Percentiles rank a stretch among this genome's conserved stretches.
Evolutionary conservation across 2,888 invertebrate species (phyloP).

Genomic region (Apotomis betuletana): DNA sequence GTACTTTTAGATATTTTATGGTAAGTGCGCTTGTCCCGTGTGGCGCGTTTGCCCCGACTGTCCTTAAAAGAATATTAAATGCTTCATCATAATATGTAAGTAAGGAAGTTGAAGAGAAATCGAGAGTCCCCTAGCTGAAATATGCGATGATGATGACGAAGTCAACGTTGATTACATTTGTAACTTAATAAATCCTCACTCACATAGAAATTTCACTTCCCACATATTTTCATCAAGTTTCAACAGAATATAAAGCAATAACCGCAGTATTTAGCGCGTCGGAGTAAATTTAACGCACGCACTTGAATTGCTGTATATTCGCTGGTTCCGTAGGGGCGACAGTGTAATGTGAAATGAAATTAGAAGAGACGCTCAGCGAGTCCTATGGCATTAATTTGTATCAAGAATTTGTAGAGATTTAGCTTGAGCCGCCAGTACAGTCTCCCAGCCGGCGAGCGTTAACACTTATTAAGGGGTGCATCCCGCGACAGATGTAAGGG

Average conservation of each 20-base stretch:
- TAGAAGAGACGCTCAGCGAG: conserved; percentile 72
- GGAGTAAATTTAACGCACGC: conserved; percentile 52
- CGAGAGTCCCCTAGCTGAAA: too few relatives aligned
- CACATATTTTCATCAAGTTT: conserved; percentile 6
- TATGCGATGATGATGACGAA: too few relatives aligned
- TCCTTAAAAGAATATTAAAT: too few relatives aligned
- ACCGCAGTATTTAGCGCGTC: conserved; percentile 50
- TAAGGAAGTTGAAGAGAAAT: too few relatives aligned
- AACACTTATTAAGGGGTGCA: conserved; percentile 84
- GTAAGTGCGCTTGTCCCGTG: too few relatives aligned
- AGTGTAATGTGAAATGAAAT: conserved; percentile 75
- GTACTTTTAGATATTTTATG: too few relatives aligned
- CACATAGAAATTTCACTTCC: conserved; percentile 1
- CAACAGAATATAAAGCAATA: conserved; percentile 44
- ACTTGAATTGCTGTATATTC: conserved; percentile 39
- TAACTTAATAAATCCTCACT: background rate
- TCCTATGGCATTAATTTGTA: conserved; percentile 80
- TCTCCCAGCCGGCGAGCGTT: conserved; percentile 82
- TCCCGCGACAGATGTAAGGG: conserved; percentile 84
- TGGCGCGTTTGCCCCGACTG: too few relatives aligned
- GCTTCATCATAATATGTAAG: too few relatives aligned
- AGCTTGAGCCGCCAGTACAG: conserved; percentile 73
- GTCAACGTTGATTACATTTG: too few relatives aligned
- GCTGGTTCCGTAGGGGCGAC: conserved; percentile 54
- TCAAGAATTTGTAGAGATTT: conserved; percentile 84